Conservation (phyloP, 1,140 invertebrate genomes). For the Cardiocondyla obscurior region DNA sequence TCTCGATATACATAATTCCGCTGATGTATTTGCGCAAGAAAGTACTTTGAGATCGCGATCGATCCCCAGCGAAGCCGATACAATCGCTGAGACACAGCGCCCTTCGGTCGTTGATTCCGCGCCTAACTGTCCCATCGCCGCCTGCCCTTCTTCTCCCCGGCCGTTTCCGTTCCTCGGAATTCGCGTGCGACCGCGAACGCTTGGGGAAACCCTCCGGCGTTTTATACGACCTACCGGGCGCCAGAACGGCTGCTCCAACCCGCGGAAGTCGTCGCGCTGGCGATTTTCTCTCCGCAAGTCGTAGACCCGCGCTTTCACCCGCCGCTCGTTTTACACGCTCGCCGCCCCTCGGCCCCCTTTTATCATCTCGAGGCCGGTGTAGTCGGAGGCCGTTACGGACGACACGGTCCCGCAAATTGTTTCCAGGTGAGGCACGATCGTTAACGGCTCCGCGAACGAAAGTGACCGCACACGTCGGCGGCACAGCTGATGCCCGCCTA, state of each 20-base stretch:
- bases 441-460: slow-evolving; percentile 31
- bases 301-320: slow-evolving; percentile 37
- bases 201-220: slow-evolving; percentile 55
- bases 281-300: slow-evolving; percentile 47
- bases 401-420: slow-evolving; percentile 29
- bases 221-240: slow-evolving; percentile 67
- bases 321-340: slow-evolving; percentile 24
- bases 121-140: slow-evolving; percentile 35
- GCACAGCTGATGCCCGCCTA: slow-evolving; percentile 38
- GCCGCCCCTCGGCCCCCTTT: neutral
- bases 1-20: slow-evolving; percentile 1
- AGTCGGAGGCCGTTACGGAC: neutral
- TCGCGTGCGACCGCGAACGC: slow-evolving; percentile 59
- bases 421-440: slow-evolving; percentile 9
- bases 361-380: neutral
- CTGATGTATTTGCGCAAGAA: neutral
- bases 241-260: slow-evolving; percentile 59
- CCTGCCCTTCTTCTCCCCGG: slow-evolving; percentile 26
- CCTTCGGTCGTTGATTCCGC: neutral
- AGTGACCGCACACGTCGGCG: neutral
- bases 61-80: slow-evolving; percentile 13
- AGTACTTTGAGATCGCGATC: neutral
- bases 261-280: slow-evolving; percentile 58
- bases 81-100: slow-evolving; percentile 35
- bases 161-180: slow-evolving; percentile 46